phyloP scores from a whole-genome alignment of 1,140 invertebrate species.

The Gryllus bimaculatus region DNA sequence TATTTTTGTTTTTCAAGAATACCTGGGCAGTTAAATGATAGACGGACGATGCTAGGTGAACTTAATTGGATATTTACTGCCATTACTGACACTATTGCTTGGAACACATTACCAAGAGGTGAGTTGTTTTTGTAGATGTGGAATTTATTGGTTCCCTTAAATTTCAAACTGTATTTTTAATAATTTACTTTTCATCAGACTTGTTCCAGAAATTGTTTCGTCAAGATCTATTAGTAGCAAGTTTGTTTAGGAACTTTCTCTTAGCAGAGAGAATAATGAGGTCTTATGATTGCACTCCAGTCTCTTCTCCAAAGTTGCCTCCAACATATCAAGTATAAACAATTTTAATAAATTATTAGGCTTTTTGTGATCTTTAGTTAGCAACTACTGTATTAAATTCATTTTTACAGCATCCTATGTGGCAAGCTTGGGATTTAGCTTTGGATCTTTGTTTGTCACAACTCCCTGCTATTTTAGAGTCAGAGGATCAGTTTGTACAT shows the following conservation, averaged over 20 bases:
- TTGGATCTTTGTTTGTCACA: constrained; percentile 88
- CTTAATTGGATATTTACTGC: constrained; percentile 99
- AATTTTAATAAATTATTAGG: not conserved
- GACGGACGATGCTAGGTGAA: constrained; percentile 95
- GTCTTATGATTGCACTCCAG: constrained; percentile 91
- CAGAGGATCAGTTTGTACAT: constrained; percentile 55
- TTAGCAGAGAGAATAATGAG: constrained; percentile 93
- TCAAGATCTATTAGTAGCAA: constrained; percentile 95
- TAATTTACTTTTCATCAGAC: constrained; percentile 41
- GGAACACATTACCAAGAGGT: constrained; percentile 88
- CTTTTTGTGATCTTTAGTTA: not conserved
- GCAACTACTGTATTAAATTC: not conserved
- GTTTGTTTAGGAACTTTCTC: constrained; percentile 94
- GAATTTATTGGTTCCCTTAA: not conserved
- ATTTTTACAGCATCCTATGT: constrained; percentile 60
- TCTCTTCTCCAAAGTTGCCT: constrained; percentile 82
- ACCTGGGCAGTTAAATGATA: constrained; percentile 88
- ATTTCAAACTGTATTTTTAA: not conserved
- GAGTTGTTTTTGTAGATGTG: constrained; percentile 16
- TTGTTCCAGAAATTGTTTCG: constrained; percentile 95
- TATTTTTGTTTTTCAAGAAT: constrained; percentile 51
- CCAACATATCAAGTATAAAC: constrained; percentile 69
- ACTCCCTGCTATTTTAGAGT: constrained; percentile 63
- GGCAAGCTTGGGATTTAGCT: constrained; percentile 96
- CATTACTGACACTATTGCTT: constrained; percentile 99